Conservation (phyloP, 2,888 invertebrate species). For the Neoaliturus tenellus region DNA sequence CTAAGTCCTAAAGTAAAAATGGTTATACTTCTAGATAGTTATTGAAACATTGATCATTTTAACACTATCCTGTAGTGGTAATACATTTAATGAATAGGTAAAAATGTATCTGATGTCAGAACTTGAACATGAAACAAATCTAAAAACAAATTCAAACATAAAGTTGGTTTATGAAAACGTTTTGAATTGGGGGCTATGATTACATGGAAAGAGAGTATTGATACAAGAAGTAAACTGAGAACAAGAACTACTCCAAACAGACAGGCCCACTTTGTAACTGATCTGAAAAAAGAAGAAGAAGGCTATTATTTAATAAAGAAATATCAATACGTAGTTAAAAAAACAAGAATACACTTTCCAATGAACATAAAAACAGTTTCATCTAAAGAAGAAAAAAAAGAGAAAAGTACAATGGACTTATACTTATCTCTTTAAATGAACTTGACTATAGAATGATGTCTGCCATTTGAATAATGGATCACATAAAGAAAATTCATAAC, state of each 20-base stretch:
- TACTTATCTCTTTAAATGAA: too few relatives aligned
- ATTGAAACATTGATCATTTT: neutral
- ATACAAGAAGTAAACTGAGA: neutral
- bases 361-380: too few relatives aligned
- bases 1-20: neutral
- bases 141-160: neutral
- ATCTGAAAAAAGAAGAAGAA: constrained; percentile 23
- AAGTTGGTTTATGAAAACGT: neutral
- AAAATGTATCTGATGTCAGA: neutral
- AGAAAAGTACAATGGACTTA: too few relatives aligned
- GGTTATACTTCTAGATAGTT: neutral
- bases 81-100: neutral
- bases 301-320: too few relatives aligned
- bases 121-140: neutral
- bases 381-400: too few relatives aligned
- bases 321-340: too few relatives aligned
- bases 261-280: neutral
- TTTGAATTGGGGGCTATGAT: neutral
- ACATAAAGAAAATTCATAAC: too few relatives aligned
- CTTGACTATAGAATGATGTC: too few relatives aligned
- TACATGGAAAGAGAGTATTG: neutral
- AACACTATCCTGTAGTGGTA: neutral
- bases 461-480: too few relatives aligned
- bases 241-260: neutral
- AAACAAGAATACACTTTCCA: too few relatives aligned